These are phyloP conservation scores for Pelecanus crispus DNA, from an alignment of 2,113 vertebrate species.

Conservation along the genomic window DNA sequence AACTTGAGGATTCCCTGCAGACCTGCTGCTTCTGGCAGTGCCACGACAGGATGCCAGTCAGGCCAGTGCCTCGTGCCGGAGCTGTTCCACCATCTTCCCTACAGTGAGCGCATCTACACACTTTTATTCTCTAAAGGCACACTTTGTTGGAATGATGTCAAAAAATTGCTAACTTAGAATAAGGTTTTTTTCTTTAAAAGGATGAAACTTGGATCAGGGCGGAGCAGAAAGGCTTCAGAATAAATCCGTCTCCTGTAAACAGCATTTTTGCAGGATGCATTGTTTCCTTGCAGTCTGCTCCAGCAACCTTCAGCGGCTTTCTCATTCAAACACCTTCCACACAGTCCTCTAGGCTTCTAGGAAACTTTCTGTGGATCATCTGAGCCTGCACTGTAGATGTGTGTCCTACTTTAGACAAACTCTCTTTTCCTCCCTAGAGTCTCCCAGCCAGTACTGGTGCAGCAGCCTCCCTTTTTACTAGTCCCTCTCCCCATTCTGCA, in stretches of 20 bases:
- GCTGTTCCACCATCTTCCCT: not conserved
- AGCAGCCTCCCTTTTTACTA: not conserved
- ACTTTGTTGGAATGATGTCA: not conserved
- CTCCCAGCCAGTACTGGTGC: not conserved
- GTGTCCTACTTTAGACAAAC: not conserved
- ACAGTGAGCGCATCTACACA: not conserved
- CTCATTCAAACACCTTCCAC: not conserved
- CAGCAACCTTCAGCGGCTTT: not conserved
- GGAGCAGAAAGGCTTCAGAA: not conserved
- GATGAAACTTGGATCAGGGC: not conserved
- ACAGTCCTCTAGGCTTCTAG: not conserved
- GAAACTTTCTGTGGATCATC: not conserved
- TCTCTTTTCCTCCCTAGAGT: not conserved
- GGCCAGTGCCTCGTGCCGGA: accelerated
- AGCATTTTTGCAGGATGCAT: not conserved
- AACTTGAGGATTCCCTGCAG: not conserved
- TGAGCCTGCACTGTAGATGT: not conserved
- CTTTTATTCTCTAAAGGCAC: not conserved
- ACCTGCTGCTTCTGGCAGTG: not conserved
- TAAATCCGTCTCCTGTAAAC: accelerated
- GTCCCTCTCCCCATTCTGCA: not conserved
- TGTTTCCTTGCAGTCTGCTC: not conserved
- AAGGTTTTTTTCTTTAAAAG: not conserved
- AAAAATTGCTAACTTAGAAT: not conserved
- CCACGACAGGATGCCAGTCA: accelerated